Evolutionary conservation across 2,888 invertebrate species (phyloP), one percentile per base, ranked within the genome.

Genomic region (Balanococcus diminutus): DNA sequence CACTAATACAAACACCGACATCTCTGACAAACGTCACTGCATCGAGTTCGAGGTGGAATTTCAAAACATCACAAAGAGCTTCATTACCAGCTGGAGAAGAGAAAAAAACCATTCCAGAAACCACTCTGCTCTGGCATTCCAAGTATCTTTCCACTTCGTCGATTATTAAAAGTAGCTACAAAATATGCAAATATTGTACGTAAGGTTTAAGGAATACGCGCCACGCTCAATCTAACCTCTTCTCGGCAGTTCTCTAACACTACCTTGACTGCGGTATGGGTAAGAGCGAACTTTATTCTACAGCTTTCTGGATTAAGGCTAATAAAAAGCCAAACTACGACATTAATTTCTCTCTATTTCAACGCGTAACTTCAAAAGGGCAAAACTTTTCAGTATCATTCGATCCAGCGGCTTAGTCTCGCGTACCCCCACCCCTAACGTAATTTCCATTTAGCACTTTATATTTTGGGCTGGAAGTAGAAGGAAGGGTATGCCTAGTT

Each of bases 321-420:
- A 67, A 67, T 67, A 67, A 67, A 67, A 67, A 67, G 61, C 61
- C 61, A 28, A 67, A 67, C 61, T 67, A 67, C 61, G 61, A 67
- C 61, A 67, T 67, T 67, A 67, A 67, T 67, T 67, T 67, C 61
- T 28, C 28, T 67, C 61, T 67, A 67, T 67, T 67, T 67, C 61
- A 67, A 28, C 61, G 61, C 61, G 61, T 67, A 67, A 67, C 61
- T 67, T 28, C 61, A 67, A 67, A 67, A 67, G 28, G 61, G 61
- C 61, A 28, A 67, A 67, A 67, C 61, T 67, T 67, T 46, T 67
- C 61, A 28, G 51, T 51, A 28, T n/a, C 9, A 67, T 67, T 67
- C 61, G 28, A 67, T 67, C 25, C 61, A 28, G 14, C 28, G 61
- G 9, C 9, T 5, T 2, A 0, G 19, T 51, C 19, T 51, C 51